A percentile compares a stretch with the other conserved stretches of the same genome.
Evolutionary conservation across 1,140 invertebrate species (phyloP).

Genomic region (Drosophila repleta): DNA sequence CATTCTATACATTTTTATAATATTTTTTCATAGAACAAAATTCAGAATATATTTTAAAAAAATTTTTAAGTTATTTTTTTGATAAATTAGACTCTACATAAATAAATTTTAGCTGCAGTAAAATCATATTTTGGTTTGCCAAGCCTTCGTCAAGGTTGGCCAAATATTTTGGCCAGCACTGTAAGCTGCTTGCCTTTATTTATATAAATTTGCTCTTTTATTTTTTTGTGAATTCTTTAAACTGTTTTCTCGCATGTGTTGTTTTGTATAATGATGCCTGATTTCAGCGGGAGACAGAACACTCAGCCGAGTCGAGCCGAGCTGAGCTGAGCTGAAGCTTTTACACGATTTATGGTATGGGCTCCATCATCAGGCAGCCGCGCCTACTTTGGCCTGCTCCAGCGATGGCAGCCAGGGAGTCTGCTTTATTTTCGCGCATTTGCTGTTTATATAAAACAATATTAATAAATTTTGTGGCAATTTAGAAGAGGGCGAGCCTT

Average conservation of each 20-base stretch:
- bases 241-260: not conserved
- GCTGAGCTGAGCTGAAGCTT: conserved; percentile 18
- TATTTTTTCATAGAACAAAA: too few relatives aligned
- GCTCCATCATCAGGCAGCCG: conserved; percentile 5
- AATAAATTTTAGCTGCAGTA: too few relatives aligned
- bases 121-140: too few relatives aligned
- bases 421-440: conserved; percentile 68
- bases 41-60: too few relatives aligned
- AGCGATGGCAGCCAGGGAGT: not conserved
- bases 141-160: not conserved
- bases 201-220: not conserved
- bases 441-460: conserved; percentile 73
- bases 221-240: conserved; percentile 1
- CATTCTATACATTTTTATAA: too few relatives aligned
- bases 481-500: conserved; percentile 41
- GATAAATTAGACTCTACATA: too few relatives aligned
- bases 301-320: conserved; percentile 17
- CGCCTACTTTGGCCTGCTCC: not conserved
- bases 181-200: conserved; percentile 11
- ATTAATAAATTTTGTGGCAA: conserved; percentile 76
- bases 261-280: conserved; percentile 21
- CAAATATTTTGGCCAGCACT: conserved; percentile 25
- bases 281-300: conserved; percentile 12
- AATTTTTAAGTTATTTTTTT: not conserved
- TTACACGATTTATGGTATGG: conserved; percentile 35